These are phyloP conservation scores for Pogonognathellus flavescens DNA, from an alignment of 1,140 invertebrate species.

Conservation along the genomic window DNA sequence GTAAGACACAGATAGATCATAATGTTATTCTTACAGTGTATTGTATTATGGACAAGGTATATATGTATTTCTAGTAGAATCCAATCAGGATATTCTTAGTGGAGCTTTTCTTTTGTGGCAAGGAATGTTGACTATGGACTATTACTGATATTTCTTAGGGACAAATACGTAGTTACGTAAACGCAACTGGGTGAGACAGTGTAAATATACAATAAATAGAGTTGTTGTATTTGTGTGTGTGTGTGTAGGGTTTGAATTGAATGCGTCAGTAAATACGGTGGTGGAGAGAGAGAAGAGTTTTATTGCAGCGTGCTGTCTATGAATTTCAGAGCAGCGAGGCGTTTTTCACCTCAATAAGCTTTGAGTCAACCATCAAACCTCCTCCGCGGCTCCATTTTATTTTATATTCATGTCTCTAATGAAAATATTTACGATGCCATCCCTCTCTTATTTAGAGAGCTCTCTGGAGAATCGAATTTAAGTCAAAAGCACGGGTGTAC, in stretches of 20 bases:
- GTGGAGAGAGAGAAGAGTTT: constrained; percentile 28
- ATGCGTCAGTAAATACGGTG: neutral
- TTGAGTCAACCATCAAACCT: constrained; percentile 25
- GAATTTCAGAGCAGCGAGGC: constrained; percentile 50
- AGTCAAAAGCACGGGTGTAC: no score
- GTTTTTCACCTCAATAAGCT: constrained; percentile 46
- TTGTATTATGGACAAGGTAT: no score
- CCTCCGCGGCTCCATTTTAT: constrained; percentile 42
- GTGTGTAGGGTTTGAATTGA: neutral
- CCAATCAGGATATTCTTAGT: neutral
- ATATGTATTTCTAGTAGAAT: no score
- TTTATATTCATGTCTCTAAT: constrained; percentile 43
- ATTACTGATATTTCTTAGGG: no score
- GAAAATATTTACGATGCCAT: constrained; percentile 49
- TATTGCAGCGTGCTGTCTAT: constrained; percentile 44
- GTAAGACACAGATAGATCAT: neutral
- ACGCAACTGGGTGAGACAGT: neutral
- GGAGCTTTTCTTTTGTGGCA: neutral
- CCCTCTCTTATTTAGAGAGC: no score
- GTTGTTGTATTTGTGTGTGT: neutral
- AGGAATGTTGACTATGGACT: no score
- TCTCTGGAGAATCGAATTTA: no score
- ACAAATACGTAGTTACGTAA: neutral
- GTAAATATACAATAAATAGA: constrained; percentile 22
- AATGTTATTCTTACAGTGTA: neutral